Conservation (phyloP, 2,113 vertebrate species). For the Pterocles orientalis region DNA sequence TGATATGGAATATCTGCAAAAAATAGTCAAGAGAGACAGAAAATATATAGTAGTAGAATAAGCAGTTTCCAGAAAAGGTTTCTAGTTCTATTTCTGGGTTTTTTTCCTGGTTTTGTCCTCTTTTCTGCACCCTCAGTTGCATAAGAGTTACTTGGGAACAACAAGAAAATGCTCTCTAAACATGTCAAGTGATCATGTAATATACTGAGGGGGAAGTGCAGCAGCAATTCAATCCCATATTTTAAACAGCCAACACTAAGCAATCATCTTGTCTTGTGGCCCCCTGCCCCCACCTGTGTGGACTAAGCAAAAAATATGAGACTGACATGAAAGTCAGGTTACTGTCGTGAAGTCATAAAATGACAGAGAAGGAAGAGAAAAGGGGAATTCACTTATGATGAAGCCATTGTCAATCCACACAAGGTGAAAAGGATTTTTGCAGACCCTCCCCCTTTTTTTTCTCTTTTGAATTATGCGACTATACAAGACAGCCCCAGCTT, state of each 20-base stretch:
- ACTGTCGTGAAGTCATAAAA: neutral
- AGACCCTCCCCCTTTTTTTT: rapidly evolving
- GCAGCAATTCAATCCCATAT: neutral
- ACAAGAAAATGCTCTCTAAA: neutral
- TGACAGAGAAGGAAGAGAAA: neutral
- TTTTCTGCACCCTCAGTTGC: neutral
- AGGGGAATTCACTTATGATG: neutral
- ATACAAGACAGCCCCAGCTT: neutral
- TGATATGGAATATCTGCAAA: neutral
- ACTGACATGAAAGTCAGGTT: neutral
- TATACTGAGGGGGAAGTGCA: neutral
- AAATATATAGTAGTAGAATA: neutral
- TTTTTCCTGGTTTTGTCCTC: neutral
- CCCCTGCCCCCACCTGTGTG: neutral
- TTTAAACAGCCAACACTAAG: neutral
- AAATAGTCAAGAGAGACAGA: neutral
- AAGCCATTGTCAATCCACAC: neutral
- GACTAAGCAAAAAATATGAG: neutral
- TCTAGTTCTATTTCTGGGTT: neutral
- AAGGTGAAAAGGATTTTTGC: neutral
- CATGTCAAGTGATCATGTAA: neutral
- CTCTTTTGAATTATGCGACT: neutral
- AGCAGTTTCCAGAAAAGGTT: neutral
- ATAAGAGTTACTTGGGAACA: neutral
- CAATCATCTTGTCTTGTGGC: neutral